phyloP scores from a whole-genome alignment of 2,888 invertebrate genomes.

The Diachrysia chrysitis region DNA sequence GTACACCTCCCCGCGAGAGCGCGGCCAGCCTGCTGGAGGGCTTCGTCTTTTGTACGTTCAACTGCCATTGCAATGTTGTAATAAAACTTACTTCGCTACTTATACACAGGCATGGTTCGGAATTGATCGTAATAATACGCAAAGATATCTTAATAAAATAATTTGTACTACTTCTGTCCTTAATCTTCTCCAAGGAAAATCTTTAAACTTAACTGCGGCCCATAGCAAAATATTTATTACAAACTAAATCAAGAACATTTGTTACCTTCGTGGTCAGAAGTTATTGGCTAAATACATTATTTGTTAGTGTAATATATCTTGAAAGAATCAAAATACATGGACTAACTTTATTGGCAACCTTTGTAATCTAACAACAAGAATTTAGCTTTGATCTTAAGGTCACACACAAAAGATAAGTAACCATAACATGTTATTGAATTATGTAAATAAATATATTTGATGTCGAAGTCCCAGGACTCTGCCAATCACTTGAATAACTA shows the following conservation, averaged over 20 bases:
- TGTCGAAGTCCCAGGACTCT: background rate
- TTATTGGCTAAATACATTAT: background rate
- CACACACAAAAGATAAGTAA: background rate
- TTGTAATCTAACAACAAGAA: background rate
- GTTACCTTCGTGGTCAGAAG: too few species aligned
- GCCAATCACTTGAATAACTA: too few species aligned
- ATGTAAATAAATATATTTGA: background rate
- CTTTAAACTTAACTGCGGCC: too few species aligned
- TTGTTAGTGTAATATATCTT: background rate
- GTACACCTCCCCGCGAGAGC: background rate
- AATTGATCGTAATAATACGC: too few species aligned
- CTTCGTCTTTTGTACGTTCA: background rate
- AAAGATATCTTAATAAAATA: too few species aligned
- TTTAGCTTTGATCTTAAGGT: background rate
- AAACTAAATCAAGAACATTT: too few species aligned
- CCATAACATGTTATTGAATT: too few species aligned
- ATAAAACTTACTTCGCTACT: background rate
- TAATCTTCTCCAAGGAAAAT: too few species aligned
- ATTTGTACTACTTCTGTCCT: too few species aligned
- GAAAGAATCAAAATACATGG: background rate
- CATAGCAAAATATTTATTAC: too few species aligned
- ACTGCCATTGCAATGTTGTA: background rate
- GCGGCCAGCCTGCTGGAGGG: background rate
- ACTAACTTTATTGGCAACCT: background rate
- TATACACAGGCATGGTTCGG: background rate